A percentile compares a stretch with the other conserved stretches of the same genome.
Evolutionary conservation across 2,797 vertebrate genomes (phyloP).

Genomic region (Avahi laniger): DNA sequence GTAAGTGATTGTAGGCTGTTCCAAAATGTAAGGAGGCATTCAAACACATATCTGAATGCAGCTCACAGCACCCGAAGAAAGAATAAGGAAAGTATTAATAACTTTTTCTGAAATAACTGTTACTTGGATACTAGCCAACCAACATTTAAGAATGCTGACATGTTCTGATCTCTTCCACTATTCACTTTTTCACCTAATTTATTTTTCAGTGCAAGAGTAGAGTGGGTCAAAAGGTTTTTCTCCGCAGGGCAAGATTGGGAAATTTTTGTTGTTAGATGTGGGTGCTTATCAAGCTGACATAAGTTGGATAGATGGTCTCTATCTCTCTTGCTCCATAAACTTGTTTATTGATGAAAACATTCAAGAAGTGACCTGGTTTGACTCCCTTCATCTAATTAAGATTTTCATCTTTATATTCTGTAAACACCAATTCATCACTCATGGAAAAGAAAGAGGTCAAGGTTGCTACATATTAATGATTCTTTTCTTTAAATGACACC

Average conservation of each 20-base stretch:
- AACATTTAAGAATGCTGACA: not conserved
- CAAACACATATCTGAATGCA: not conserved
- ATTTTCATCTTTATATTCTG: slow-evolving; percentile 18
- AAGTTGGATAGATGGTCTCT: not conserved
- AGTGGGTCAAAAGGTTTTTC: not conserved
- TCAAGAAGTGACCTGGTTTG: not conserved
- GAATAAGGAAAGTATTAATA: not conserved
- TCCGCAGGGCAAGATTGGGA: not conserved
- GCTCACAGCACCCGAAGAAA: not conserved
- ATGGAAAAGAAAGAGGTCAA: slow-evolving; percentile 8
- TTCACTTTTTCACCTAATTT: not conserved
- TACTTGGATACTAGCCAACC: not conserved
- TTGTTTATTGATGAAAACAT: not conserved
- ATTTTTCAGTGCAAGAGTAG: not conserved
- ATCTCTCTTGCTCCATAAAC: not conserved
- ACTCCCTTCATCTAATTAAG: slow-evolving; percentile 14
- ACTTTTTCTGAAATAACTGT: slow-evolving; percentile 19
- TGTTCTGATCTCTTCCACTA: not conserved
- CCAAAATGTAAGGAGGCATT: not conserved
- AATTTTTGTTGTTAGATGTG: not conserved
- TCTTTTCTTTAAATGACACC: slow-evolving; percentile 26
- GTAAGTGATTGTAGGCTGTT: not conserved
- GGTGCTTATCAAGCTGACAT: not conserved
- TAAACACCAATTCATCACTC: slow-evolving; percentile 38
- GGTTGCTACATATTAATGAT: not conserved